Evolutionary conservation across 2,797 vertebrate species (phyloP), one percentile per base, ranked within the genome.

Genomic region (Myotis planiceps): DNA sequence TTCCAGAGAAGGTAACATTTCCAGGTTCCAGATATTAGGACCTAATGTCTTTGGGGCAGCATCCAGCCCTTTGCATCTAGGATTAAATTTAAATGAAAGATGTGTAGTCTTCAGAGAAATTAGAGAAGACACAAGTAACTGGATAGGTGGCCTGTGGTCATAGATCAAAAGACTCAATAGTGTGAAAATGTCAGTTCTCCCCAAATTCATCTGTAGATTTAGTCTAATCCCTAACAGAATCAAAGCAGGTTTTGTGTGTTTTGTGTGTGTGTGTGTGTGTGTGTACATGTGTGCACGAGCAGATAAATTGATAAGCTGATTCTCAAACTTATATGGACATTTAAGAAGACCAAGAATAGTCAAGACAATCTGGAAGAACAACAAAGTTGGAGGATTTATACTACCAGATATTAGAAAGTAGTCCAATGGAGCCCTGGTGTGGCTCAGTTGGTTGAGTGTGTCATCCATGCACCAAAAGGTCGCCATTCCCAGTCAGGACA

Each of bases 11-110:
- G 37, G 47, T 42, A 76, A 42, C n/a, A 65, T 69, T 94, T 90
- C 55, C 9, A 86, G 25, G 16, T 81, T 75, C 79, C 15, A 71
- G 32, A 27, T 32, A 53, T 91, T 81, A 68, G 78, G 63, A 39
- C 27, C 71, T 87, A n/a, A 27, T 60, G n/a, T 51, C 13, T 82
- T 65, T 42, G 47, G 32, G 29, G 29, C 18, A 74, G 74, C 27
- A 68, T 51, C 82, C 25, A 65, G 10, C 39, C 47, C 23, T 47
- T 37, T 65, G 16, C 7, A 72, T 5, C 12, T 53, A 82, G 18
- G 27, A 88, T 92, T 95, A 68, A 65, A 49, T 96, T 68, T 72
- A 90, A 66, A 34, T 51, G 23, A 82, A 82, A 82, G 74, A 72
- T 29, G 37, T 53, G 12, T 84, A 45, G 79, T 63, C 10, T 53